Base-by-base conservation (phyloP, 2,113 vertebrate species). In the Corvus moneduloides region DNA sequence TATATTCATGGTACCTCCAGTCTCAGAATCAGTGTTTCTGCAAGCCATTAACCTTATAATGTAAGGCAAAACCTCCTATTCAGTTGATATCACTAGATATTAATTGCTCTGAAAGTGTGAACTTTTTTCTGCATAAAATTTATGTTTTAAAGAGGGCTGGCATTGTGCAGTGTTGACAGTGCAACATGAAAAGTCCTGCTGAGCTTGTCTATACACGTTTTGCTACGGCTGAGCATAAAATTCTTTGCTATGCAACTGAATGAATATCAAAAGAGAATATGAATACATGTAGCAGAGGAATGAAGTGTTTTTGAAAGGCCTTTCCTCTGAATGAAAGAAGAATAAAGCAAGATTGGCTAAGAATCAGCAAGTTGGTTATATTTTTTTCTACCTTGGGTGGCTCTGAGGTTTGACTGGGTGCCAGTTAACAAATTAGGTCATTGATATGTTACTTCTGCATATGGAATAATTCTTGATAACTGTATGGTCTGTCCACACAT, bases 341-440 rank as follows among this genome's bases (percentile, higher is more conserved):
- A 94, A 93, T 51, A 89, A 91, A 94, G 69, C 19, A 76, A 73
- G n/a, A 62, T 37, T 95, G 67, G 48, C 72, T 80, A 94, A 93
- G 87, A 80, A 85, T 90, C 64, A 90, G 49, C 51, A 71, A 89
- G 32, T 19, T 79, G 58, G 69, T 87, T 91, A 37, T 69, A 48
- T 33, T 69, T 87, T 94, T 91, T 83, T 37, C 86, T 94, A 72
- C 77, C 59, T 96, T 95, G 84, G 35, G 74, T 94, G 86, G 48
- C 84, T 95, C 67, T 46, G 77, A 96, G 84, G 86, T 91, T 95
- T 96, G 94, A 89, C 44, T 66, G 33, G 15, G 26, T 91, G 80
- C 92, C 86, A 95, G 92, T 35, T 90, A 83, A 91, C 88, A 96
- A 94, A 95, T 97, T 96, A 95, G 44, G 71, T 83, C 71, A 94